Percentiles rank a stretch among this genome's conserved stretches.
Conservation (phyloP, 1,140 invertebrate genomes). For the Gryon sp. region DNA sequence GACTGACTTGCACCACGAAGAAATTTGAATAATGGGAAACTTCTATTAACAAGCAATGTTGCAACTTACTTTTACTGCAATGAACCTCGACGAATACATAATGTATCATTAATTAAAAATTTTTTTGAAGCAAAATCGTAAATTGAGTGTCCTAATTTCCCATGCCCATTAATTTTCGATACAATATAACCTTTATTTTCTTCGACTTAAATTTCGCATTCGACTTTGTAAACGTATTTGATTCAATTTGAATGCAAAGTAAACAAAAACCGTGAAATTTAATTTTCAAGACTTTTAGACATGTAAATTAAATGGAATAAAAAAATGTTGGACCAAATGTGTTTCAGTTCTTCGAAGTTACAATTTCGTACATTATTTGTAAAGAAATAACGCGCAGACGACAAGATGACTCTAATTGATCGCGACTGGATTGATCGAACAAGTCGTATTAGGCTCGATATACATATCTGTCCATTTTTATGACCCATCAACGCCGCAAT, state of each 20-base stretch:
- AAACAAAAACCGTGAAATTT: no score
- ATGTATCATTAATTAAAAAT: constrained; percentile 17
- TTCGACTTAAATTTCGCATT: no score
- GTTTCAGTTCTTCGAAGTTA: constrained; percentile 16
- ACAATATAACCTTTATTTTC: no score
- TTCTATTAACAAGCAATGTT: constrained; percentile 14
- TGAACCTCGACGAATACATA: constrained; percentile 12
- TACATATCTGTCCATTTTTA: constrained; percentile 63
- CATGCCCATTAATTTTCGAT: neutral
- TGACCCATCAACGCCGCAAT: constrained; percentile 58
- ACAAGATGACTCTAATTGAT: constrained; percentile 49
- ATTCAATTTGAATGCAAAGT: no score
- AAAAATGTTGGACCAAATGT: no score
- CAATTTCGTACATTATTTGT: constrained; percentile 4
- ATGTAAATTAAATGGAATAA: no score
- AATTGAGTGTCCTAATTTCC: constrained; percentile 1
- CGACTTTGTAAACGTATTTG: no score
- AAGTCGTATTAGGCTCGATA: constrained; percentile 49
- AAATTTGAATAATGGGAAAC: constrained; percentile 23
- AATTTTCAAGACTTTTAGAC: no score
- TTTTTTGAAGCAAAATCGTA: neutral
- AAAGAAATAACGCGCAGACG: constrained; percentile 24
- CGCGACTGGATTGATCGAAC: constrained; percentile 38
- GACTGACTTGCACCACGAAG: constrained; percentile 2
- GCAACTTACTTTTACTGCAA: constrained; percentile 22